phyloP scores from a whole-genome alignment of 2,797 vertebrate species.

The Craterocephalus amniculus region DNA sequence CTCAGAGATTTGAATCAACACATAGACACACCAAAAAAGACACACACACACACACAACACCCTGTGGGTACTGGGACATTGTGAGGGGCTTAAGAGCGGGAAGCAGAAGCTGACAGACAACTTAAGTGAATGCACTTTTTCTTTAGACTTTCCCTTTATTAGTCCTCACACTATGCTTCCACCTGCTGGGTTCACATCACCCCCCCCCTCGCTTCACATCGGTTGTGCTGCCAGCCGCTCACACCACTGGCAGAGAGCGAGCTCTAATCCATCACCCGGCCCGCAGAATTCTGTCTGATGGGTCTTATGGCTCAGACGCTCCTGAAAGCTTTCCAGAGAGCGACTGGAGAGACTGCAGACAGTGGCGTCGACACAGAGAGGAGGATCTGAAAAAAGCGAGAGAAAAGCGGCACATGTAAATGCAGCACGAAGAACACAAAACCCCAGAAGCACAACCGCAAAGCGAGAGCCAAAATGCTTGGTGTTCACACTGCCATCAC shows the following conservation, averaged over 20 bases:
- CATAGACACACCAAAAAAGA: constrained; percentile 6
- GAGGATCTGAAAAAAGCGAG: not conserved
- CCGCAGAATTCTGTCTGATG: constrained; percentile 52
- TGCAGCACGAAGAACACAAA: constrained; percentile 44
- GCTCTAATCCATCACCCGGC: constrained; percentile 59
- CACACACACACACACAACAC: constrained; percentile 16
- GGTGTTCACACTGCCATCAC: constrained; percentile 25
- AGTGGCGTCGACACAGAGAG: constrained; percentile 5
- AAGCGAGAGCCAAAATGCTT: constrained; percentile 33
- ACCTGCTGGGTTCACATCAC: constrained; percentile 39
- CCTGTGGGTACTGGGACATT: constrained; percentile 1
- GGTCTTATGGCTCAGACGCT: constrained; percentile 37
- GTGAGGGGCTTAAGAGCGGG: constrained; percentile 57
- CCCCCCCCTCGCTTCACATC: constrained; percentile 24
- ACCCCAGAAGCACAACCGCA: constrained; percentile 53
- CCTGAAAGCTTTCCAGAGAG: constrained; percentile 33
- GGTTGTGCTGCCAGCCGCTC: constrained; percentile 55
- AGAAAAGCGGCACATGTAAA: not conserved
- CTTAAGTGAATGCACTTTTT: constrained; percentile 33
- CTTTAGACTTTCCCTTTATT: no score
- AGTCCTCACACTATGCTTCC: constrained; percentile 23
- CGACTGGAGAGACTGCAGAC: constrained; percentile 17
- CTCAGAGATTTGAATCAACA: not conserved
- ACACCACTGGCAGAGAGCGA: constrained; percentile 41
- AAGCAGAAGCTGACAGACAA: constrained; percentile 48